A percentile compares a stretch with the other conserved stretches of the same genome.
Conservation (phyloP, 2,113 vertebrate species). For the Pristiophorus japonicus region DNA sequence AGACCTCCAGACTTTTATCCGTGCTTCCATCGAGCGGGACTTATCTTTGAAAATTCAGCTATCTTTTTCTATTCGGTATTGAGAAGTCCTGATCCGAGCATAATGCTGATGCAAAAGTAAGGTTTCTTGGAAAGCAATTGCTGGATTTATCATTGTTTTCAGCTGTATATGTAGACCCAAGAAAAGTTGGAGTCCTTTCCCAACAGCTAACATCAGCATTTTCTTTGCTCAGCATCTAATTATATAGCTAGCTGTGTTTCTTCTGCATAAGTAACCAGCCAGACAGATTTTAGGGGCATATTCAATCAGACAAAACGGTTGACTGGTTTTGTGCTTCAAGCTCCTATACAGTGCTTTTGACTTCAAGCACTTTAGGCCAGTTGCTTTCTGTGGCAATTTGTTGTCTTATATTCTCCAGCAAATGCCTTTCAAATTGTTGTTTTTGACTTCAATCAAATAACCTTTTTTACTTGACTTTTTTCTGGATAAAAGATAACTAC, state of each 20-base stretch:
- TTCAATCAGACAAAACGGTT: neutral
- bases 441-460: neutral
- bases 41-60: too few species aligned
- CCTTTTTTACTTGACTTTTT: too few species aligned
- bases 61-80: too few species aligned
- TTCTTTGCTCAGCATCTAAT: slow-evolving; percentile 10
- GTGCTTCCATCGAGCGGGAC: too few species aligned
- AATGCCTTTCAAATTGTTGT: neutral
- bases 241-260: neutral
- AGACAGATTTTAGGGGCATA: neutral
- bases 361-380: neutral
- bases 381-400: neutral
- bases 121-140: neutral
- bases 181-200: neutral
- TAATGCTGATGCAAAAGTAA: neutral
- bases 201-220: neutral
- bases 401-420: neutral
- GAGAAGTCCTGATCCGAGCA: too few species aligned
- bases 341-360: neutral
- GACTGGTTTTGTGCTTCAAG: neutral
- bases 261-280: neutral
- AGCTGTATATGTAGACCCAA: too few species aligned
- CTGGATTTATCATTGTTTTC: neutral
- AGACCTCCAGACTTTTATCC: too few species aligned
- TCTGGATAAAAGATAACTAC: neutral